Conservation (phyloP, 1,140 invertebrate genomes). For the Tetramorium alpestre region DNA sequence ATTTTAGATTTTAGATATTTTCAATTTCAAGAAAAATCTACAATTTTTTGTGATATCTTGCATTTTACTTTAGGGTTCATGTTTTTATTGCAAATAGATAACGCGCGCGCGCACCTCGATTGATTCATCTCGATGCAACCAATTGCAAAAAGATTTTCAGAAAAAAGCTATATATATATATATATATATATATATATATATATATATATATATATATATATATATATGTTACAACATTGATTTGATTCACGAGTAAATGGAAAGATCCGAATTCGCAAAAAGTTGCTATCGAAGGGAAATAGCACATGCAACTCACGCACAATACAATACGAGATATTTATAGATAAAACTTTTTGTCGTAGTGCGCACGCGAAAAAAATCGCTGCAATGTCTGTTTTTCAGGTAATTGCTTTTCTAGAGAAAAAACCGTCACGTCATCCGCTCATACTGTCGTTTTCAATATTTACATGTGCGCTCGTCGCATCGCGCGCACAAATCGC, state of each 20-base stretch:
- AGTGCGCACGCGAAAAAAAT: slow-evolving; percentile 38
- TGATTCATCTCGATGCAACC: neutral
- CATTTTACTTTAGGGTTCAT: neutral
- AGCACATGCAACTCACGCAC: slow-evolving; percentile 15
- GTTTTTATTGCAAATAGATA: neutral
- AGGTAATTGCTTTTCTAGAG: slow-evolving; percentile 59
- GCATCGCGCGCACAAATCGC: slow-evolving; percentile 48
- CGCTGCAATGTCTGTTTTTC: slow-evolving; percentile 51
- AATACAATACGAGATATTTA: slow-evolving; percentile 52
- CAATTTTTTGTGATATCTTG: neutral
- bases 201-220: neutral
- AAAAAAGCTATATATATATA: slow-evolving; percentile 2
- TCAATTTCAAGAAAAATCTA: slow-evolving; percentile 2
- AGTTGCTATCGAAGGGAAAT: slow-evolving; percentile 24
- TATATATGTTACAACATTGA: slow-evolving; percentile 19
- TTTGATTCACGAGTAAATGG: slow-evolving; percentile 7
- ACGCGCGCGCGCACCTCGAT: neutral
- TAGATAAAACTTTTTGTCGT: slow-evolving; percentile 46
- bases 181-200: neutral
- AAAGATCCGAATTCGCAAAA: slow-evolving; percentile 28
- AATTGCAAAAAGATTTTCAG: neutral
- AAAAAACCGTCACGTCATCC: slow-evolving; percentile 48
- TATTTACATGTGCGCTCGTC: slow-evolving; percentile 47
- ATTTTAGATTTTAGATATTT: neutral
- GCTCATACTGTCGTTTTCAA: slow-evolving; percentile 34